These are phyloP conservation scores for Euphonia xanthogaster DNA, from an alignment of 2,797 vertebrate species.

Conservation along the genomic window DNA sequence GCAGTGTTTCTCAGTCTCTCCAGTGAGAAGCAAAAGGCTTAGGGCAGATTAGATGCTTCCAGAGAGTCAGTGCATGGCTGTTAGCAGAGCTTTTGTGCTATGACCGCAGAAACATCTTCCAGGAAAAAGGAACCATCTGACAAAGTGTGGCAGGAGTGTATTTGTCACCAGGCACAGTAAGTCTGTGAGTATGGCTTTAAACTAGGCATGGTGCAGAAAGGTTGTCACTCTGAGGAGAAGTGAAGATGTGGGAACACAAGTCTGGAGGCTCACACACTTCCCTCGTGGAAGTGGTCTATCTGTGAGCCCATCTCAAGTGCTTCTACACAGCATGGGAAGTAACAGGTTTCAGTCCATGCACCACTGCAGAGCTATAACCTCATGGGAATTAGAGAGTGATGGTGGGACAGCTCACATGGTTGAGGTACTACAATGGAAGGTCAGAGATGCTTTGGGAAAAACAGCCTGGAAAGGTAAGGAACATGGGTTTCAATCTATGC, in stretches of 20 bases:
- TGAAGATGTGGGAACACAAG: neutral
- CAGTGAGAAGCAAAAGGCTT: neutral
- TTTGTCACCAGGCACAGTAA: neutral
- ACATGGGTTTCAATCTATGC: neutral
- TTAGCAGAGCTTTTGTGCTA: neutral
- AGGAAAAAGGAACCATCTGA: neutral
- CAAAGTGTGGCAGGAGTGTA: neutral
- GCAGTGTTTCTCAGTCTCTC: neutral
- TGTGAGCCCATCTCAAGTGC: neutral
- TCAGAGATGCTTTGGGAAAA: neutral
- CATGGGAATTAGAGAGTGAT: neutral
- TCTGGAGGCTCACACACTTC: neutral
- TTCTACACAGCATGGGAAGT: neutral
- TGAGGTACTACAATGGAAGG: neutral
- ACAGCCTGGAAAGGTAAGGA: neutral
- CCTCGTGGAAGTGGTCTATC: neutral
- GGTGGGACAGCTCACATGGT: neutral
- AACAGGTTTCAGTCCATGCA: neutral
- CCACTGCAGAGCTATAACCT: neutral
- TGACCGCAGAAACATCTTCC: neutral
- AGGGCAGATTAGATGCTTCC: neutral
- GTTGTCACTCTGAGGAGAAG: neutral
- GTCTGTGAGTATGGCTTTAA: neutral
- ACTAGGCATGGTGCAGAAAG: neutral
- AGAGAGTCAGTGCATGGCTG: neutral